These are phyloP conservation scores for Amphiprion ocellaris DNA, from an alignment of 2,113 vertebrate genomes.

Conservation along the genomic window DNA sequence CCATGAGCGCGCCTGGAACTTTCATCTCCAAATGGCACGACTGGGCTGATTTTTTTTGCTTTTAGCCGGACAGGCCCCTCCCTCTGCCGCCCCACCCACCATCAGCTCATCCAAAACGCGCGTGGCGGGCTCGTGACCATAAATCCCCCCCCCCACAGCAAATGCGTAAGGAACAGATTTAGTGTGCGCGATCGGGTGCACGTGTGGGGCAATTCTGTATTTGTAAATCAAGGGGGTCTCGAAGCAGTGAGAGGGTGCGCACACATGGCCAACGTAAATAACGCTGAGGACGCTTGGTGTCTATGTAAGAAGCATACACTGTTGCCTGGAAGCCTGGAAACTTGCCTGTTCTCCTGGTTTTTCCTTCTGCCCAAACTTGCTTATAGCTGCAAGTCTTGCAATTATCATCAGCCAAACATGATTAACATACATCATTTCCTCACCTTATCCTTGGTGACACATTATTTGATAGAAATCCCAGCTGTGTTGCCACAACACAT, in stretches of 20 bases:
- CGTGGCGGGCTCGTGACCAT: slow-evolving; percentile 86
- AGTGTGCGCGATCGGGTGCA: background rate
- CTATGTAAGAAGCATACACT: background rate
- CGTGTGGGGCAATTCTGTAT: slow-evolving; percentile 7
- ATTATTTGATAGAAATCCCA: too few relatives aligned
- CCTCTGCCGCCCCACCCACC: slow-evolving; percentile 73
- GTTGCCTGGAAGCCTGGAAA: too few relatives aligned
- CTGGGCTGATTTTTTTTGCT: slow-evolving; percentile 59
- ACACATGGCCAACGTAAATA: background rate
- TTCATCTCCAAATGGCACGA: slow-evolving; percentile 73
- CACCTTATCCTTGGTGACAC: too few relatives aligned
- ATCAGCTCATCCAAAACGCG: slow-evolving; percentile 73
- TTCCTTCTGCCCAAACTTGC: too few relatives aligned
- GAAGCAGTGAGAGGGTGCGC: background rate
- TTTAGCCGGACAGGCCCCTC: slow-evolving; percentile 75
- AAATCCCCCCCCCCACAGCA: slow-evolving; percentile 56
- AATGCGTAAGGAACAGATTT: slow-evolving; percentile 1
- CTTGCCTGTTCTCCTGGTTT: too few relatives aligned
- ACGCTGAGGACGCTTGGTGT: background rate
- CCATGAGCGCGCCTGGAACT: slow-evolving; percentile 70
- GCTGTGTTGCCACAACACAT: too few relatives aligned
- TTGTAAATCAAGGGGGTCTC: background rate
- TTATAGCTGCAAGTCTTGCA: too few relatives aligned
- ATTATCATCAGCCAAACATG: too few relatives aligned
- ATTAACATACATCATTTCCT: too few relatives aligned